Evolutionary conservation across 2,113 vertebrate species (phyloP), one percentile per base, ranked within the genome.

Genomic region (Cololabis saira): DNA sequence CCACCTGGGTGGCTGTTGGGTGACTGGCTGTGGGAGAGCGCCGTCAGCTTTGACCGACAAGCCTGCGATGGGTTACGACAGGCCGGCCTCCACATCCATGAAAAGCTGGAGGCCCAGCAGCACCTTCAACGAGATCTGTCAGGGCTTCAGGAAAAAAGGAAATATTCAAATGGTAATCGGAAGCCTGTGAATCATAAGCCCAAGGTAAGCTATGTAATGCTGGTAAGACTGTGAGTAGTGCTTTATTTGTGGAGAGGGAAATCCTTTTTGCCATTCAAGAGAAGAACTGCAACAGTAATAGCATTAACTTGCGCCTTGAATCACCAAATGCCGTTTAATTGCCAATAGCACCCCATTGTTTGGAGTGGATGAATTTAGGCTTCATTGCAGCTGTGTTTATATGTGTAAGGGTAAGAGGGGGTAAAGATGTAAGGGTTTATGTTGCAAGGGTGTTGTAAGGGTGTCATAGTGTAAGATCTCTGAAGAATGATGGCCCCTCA

Each of bases 171-270:
- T 91, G 91, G 90, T 91, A 93, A 93, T 92, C 89, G 81, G 76
- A 89, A 86, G 91, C 87, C 92, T 71, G 63, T 93, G 92, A 92
- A 92, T 92, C 89, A 92, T 93, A 92, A 94, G 92, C 92, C 89
- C 76, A 90, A 92, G 92, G 93, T 93, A 93, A 93, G 93, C 92
- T 92, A 93, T 92, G 89, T 94, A 93, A 94, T 93, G 87, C 92
- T 91, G 87, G 90, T 94, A 92, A 93, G 92, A 93, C 84, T 91
- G 91, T 93, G 91, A 92, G 90, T 91, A 84, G 83, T 81, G 92
- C 90, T 92, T 93, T 92, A 92, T 93, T 92, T 90, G 91, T 90
- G 88, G 76, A 90, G 87, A 89, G 88, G 87, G 75, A 92, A 93
- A 93, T 94, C 92, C 93, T 78, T 91, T 90, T 80, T 89, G 82